phyloP scores from a whole-genome alignment of 2,113 vertebrate species.

The Rhipidura dahli region DNA sequence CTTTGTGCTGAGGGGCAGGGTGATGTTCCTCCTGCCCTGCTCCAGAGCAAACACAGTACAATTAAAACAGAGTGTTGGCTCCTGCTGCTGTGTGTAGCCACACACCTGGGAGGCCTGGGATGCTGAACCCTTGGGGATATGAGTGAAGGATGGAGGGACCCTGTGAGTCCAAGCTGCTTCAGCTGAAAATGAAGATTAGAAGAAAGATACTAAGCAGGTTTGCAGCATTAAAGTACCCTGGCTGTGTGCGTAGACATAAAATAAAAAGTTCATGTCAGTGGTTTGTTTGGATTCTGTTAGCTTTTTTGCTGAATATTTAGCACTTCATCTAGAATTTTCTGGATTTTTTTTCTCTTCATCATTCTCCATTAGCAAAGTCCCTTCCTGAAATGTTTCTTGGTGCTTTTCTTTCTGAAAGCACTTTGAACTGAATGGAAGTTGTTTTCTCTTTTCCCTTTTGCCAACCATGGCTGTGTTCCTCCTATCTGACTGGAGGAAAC shows the following conservation, averaged over 20 bases:
- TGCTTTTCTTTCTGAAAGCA: neutral
- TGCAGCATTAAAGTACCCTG: neutral
- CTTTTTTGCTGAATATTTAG: neutral
- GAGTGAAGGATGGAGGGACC: neutral
- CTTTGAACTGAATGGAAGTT: neutral
- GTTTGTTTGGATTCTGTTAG: neutral
- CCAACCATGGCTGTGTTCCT: neutral
- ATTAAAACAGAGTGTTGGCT: neutral
- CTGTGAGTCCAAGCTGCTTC: neutral
- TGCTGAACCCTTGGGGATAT: neutral
- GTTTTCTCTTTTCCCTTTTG: neutral
- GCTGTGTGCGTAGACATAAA: neutral
- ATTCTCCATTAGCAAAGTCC: neutral
- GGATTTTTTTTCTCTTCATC: neutral
- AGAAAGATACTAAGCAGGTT: neutral
- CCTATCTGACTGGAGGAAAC: neutral
- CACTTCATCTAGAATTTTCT: neutral
- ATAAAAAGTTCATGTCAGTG: neutral
- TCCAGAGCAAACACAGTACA: neutral
- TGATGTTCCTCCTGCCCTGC: neutral
- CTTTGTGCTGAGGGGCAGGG: neutral
- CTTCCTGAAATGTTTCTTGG: neutral
- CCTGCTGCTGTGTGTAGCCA: rapidly evolving
- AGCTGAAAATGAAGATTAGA: neutral
- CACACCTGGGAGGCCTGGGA: rapidly evolving